Percentiles rank a stretch among this genome's conserved stretches.
Evolutionary conservation across 2,888 invertebrate species (phyloP).

Genomic region (Nebria salina): DNA sequence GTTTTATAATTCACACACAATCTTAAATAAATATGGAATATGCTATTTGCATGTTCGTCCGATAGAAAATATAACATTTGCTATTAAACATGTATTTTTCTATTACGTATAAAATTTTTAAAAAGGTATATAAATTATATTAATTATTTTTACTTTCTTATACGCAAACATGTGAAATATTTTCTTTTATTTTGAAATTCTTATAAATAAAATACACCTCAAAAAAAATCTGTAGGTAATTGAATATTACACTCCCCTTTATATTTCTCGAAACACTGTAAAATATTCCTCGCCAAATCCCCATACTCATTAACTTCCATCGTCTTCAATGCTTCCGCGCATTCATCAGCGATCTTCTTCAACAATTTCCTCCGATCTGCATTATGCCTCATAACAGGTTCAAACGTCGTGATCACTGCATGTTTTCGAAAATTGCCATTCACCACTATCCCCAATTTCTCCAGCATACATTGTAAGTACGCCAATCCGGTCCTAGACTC

Average conservation of each 20-base stretch:
- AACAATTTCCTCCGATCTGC: constrained; percentile 30
- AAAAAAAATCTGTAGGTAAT: constrained; percentile 9
- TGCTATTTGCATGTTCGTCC: neutral
- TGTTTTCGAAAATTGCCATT: constrained; percentile 27
- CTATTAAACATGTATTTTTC: neutral
- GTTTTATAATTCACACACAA: neutral
- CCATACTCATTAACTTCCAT: constrained; percentile 14
- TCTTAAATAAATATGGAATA: neutral
- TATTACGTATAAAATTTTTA: neutral
- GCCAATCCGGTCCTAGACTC: constrained; percentile 25
- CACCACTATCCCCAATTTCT: constrained; percentile 30
- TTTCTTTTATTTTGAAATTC: neutral
- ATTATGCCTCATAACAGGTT: constrained; percentile 27
- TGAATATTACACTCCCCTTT: constrained; percentile 12
- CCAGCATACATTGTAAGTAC: constrained; percentile 38
- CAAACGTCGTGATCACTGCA: constrained; percentile 28
- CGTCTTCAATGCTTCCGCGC: constrained; percentile 12
- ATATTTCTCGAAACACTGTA: constrained; percentile 37
- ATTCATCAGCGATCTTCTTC: constrained; percentile 27
- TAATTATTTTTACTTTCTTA: neutral
- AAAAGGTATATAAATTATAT: neutral
- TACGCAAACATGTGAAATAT: neutral
- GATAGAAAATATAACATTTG: neutral
- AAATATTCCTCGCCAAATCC: constrained; percentile 26
- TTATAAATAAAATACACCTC: too few relatives aligned